Evolutionary conservation across 1,140 invertebrate genomes (phyloP), one percentile per base, ranked within the genome.

Genomic region (Trichogramma pretiosum): DNA sequence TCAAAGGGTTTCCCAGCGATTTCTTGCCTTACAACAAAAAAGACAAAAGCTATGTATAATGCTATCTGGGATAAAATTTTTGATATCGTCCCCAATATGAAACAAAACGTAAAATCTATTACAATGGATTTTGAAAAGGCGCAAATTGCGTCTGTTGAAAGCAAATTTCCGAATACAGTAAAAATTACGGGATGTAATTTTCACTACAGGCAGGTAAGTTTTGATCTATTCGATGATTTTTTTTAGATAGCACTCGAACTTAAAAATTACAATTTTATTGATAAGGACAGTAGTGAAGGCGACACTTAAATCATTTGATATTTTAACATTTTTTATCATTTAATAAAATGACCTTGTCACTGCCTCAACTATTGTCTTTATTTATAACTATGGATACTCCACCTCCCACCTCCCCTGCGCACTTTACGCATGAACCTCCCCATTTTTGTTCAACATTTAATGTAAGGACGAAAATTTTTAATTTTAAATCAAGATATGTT

Each of bases 161-260:
- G 22, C 24, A 26, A 38, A 38, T 30, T 19, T 43, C 41, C 41
- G 13, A n/a, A n/a, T n/a, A 10, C 14, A 8, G 41, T 17, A 43
- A 43, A 43, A 24, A 18, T 43, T 30, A 30, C 24, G 13, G 41
- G 41, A 18, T 43, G 41, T 30, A 26, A 19, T 9, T 30, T 30
- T 13, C 26, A 30, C n/a, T 30, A 30, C n/a, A 30, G 13, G 13
- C 26, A 30, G 26, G 26, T 30, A n/a, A n/a, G n/a, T n/a, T n/a
- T n/a, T n/a, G n/a, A n/a, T n/a, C n/a, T n/a, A n/a, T n/a, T n/a
- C n/a, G n/a, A n/a, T n/a, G n/a, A n/a, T n/a, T n/a, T n/a, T n/a
- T n/a, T n/a, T n/a, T n/a, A n/a, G n/a, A n/a, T n/a, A n/a, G n/a
- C n/a, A n/a, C n/a, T n/a, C n/a, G n/a, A n/a, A n/a, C n/a, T n/a